Evolutionary conservation across 2,888 invertebrate genomes (phyloP).

Genomic region (Sesia apiformis): DNA sequence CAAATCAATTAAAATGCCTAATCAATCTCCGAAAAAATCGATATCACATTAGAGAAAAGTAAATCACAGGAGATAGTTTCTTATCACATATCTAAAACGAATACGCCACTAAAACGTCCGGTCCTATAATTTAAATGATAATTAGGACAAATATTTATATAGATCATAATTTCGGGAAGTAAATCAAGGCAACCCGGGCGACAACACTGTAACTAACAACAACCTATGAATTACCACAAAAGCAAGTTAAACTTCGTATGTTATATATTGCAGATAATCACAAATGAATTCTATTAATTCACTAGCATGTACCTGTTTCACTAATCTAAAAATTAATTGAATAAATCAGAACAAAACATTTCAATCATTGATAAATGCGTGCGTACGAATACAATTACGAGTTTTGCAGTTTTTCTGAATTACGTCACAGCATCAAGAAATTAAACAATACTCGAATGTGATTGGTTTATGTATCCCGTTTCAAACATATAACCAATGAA

Average conservation of each 20-base stretch:
- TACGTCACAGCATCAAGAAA: not conserved
- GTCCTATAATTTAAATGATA: conserved; percentile 2
- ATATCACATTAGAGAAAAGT: conserved; percentile 1
- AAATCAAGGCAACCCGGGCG: conserved; percentile 3
- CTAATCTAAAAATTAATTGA: conserved; percentile 5
- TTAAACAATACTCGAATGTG: conserved; percentile 1
- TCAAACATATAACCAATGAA: conserved; percentile 2
- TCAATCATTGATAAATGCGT: conserved; percentile 10
- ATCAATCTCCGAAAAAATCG: conserved; percentile 9
- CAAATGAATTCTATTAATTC: not conserved
- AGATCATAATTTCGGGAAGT: conserved; percentile 10
- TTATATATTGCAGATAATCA: not conserved
- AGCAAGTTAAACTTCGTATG: not conserved
- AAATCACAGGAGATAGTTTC: not conserved
- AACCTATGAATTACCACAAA: not conserved
- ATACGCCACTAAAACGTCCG: not conserved
- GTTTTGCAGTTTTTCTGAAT: not conserved
- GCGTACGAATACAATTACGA: not conserved
- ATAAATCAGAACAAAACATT: conserved; percentile 9
- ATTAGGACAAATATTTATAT: conserved; percentile 14
- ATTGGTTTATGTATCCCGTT: not conserved
- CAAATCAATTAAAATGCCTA: conserved; percentile 11
- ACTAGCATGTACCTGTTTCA: conserved; percentile 5
- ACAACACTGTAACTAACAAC: not conserved
- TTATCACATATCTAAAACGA: not conserved